Percentiles rank a stretch among this genome's conserved stretches.
Evolutionary conservation across 2,888 invertebrate genomes (phyloP).

Genomic region (Ornithoptera alexandrae): DNA sequence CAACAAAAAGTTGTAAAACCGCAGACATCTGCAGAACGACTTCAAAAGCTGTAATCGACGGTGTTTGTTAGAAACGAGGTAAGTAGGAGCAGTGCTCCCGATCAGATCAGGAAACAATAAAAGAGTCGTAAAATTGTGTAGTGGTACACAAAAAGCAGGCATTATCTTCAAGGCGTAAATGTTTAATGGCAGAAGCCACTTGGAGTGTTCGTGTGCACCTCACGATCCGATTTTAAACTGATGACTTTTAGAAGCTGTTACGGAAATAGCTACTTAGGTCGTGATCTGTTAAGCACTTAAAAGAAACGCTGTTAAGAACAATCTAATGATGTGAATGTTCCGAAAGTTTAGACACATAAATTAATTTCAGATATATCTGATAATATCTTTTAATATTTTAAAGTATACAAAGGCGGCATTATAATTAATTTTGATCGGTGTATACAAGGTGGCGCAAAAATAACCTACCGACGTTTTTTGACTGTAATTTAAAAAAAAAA

Average conservation of each 20-base stretch:
- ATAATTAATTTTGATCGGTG: no score
- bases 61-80: slow-evolving; percentile 59
- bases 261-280: slow-evolving; percentile 69
- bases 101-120: slow-evolving; percentile 70
- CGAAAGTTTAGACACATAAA: slow-evolving; percentile 18
- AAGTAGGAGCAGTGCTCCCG: slow-evolving; percentile 50
- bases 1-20: slow-evolving; percentile 13
- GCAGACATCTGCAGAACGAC: slow-evolving; percentile 17
- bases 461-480: no score
- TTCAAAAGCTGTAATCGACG: slow-evolving; percentile 48
- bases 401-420: no score
- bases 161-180: slow-evolving; percentile 72
- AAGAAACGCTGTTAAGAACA: slow-evolving; percentile 44
- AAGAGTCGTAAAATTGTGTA: slow-evolving; percentile 67
- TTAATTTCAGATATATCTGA: background rate
- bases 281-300: slow-evolving; percentile 59
- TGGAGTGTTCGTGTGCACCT: slow-evolving; percentile 54
- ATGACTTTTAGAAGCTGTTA: slow-evolving; percentile 67
- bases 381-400: no score
- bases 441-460: no score
- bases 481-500: no score
- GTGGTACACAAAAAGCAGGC: slow-evolving; percentile 66
- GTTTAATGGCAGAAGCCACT: slow-evolving; percentile 67
- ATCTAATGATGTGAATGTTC: slow-evolving; percentile 17
- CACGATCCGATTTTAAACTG: slow-evolving; percentile 71